Base-by-base conservation (phyloP, 1,140 invertebrate genomes). In the Apis laboriosa region DNA sequence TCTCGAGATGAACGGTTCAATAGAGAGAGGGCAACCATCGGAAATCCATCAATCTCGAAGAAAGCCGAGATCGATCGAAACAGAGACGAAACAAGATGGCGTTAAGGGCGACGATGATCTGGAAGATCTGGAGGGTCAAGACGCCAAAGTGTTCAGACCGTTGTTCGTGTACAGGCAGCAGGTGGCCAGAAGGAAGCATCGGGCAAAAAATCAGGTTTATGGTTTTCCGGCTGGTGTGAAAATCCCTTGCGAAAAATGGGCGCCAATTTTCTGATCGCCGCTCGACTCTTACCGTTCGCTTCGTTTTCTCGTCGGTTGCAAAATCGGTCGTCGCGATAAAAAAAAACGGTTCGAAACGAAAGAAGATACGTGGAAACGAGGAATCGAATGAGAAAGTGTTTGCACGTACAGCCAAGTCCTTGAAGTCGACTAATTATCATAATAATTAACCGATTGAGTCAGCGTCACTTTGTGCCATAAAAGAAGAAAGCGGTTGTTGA, bases 111-210 rank as follows among this genome's bases (percentile, higher is more conserved):
- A 90, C 0, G 76, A 90, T 0, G 91, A 93, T 56, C 77, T 92
- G 12, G 80, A 90, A 13, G 91, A 94, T 60, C 77, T 94, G 11
- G 83, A 90, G 15, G 87, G 80, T 0, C 86, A 90, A 13, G 92
- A 93, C 58, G 66, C 90, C 0, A 93, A 92, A 51, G 88, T 94
- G 2, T 94, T 94, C 66, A 90, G 93, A 56, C 93, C 92, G 13
- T 73, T 94, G 1, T 94, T 94, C 43, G 92, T 91, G 2, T 92
- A 93, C 66, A 91, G 93, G 28, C 91, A 93, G n/a, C 92, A 93
- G 70, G 43, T 90, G 28, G 90, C 85, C 7, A 79, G 84, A 9
- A 86, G 55, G 1, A 70, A 80, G 9, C 83, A 88, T 15, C 77
- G 88, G 17, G 67, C 75, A 28, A 88, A 70, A 58, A 85, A 85